phyloP scores from a whole-genome alignment of 2,113 vertebrate genomes.

The Mola mola region DNA sequence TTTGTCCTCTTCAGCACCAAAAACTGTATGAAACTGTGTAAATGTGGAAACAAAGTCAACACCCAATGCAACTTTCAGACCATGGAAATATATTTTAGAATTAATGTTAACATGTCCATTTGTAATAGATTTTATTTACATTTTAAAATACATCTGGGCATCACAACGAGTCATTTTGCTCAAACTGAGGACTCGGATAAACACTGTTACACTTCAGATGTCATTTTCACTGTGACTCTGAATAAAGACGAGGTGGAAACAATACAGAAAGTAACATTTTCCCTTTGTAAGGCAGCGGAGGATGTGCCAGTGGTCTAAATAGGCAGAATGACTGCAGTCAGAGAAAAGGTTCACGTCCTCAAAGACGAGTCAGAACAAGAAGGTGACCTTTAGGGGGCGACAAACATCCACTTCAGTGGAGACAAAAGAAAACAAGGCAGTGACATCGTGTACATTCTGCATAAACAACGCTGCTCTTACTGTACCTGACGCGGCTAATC shows the following conservation, averaged over 20 bases:
- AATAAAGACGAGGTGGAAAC: too few relatives aligned
- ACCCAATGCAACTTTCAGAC: too few relatives aligned
- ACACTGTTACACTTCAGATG: not conserved
- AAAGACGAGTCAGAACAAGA: too few relatives aligned
- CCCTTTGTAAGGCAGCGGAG: slow-evolving; percentile 14
- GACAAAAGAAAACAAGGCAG: too few relatives aligned
- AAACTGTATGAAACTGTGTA: too few relatives aligned
- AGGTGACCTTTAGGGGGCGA: not conserved
- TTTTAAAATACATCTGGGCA: slow-evolving; percentile 22
- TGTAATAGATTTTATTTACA: slow-evolving; percentile 36
- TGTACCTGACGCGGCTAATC: too few relatives aligned
- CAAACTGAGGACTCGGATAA: not conserved
- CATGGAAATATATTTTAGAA: too few relatives aligned
- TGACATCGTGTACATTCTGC: too few relatives aligned
- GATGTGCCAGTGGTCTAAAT: not conserved
- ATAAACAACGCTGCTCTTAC: too few relatives aligned
- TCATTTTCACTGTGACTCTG: slow-evolving; percentile 29
- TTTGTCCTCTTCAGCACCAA: too few relatives aligned
- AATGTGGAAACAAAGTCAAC: too few relatives aligned
- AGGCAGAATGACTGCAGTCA: slow-evolving; percentile 1
- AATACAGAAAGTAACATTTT: too few relatives aligned
- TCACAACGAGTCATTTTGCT: not conserved
- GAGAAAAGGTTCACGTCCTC: slow-evolving; percentile 1
- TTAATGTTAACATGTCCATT: slow-evolving; percentile 33
- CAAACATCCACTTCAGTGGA: slow-evolving; percentile 1